These are phyloP conservation scores for Eupithecia vulgata DNA, from an alignment of 2,888 invertebrate species.

Conservation along the genomic window DNA sequence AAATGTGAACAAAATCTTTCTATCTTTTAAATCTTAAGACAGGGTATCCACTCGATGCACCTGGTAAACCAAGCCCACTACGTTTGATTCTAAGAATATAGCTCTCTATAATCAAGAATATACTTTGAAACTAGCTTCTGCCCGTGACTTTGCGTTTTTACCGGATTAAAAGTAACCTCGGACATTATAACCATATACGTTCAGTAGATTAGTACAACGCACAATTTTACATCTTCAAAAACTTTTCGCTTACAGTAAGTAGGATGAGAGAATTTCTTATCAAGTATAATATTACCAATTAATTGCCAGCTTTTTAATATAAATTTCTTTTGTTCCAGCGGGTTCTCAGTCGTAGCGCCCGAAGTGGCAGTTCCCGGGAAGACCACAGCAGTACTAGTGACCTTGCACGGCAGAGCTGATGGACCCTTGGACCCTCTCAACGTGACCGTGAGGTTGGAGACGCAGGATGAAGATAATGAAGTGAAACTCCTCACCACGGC, in stretches of 20 bases:
- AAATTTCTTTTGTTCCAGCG: slow-evolving; percentile 70
- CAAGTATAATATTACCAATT: background rate
- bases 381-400: slow-evolving; percentile 86
- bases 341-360: slow-evolving; percentile 87
- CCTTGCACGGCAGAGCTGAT: slow-evolving; percentile 81
- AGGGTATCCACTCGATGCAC: background rate
- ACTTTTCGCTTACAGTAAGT: too few species aligned
- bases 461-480: slow-evolving; percentile 75
- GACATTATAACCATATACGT: background rate
- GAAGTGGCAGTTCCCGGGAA: slow-evolving; percentile 87
- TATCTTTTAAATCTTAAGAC: background rate
- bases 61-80: background rate
- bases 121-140: too few species aligned
- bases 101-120: too few species aligned
- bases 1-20: background rate
- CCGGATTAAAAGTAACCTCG: background rate
- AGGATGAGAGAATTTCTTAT: too few species aligned
- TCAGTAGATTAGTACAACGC: too few species aligned
- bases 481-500: slow-evolving; percentile 75
- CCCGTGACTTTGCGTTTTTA: background rate
- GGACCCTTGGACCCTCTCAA: slow-evolving; percentile 79
- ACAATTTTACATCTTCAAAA: too few species aligned
- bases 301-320: background rate
- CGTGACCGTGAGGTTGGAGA: slow-evolving; percentile 84
- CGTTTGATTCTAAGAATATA: too few species aligned